A percentile compares a stretch with the other conserved stretches of the same genome.
These are phyloP conservation scores for Pheosia gnoma DNA, from an alignment of 2,888 invertebrate species.

Conservation along the genomic window DNA sequence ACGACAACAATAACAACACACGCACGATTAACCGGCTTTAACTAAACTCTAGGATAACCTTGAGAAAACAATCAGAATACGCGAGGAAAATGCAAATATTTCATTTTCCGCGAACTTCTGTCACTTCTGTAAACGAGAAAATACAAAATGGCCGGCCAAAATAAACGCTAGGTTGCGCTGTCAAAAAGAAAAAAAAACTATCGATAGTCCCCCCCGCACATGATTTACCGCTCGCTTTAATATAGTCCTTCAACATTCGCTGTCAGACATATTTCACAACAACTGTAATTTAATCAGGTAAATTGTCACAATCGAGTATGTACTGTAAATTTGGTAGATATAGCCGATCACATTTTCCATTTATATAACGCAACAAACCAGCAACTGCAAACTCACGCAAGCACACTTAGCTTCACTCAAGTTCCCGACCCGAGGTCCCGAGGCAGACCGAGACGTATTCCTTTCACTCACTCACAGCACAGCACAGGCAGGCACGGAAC, in stretches of 20 bases:
- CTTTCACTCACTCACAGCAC: constrained; percentile 59
- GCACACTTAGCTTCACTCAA: no score
- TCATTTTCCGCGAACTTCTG: constrained; percentile 65
- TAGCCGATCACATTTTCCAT: not conserved
- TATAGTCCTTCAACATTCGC: constrained; percentile 7
- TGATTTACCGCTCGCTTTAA: constrained; percentile 13
- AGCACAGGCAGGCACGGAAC: constrained; percentile 40
- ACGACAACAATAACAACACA: constrained; percentile 17
- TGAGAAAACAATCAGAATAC: constrained; percentile 31
- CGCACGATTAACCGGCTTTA: constrained; percentile 18
- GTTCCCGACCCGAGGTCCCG: constrained; percentile 11
- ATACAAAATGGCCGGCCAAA: constrained; percentile 79
- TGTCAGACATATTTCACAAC: constrained; percentile 26
- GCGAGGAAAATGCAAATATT: constrained; percentile 47
- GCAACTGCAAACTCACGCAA: constrained; percentile 32
- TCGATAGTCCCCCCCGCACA: constrained; percentile 21
- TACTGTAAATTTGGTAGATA: not conserved
- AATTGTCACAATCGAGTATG: not conserved
- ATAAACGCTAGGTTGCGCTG: constrained; percentile 42
- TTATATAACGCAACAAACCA: constrained; percentile 28
- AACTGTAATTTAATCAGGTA: constrained; percentile 46
- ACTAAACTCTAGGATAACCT: constrained; percentile 28
- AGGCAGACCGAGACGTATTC: constrained; percentile 46
- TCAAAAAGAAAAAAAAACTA: constrained; percentile 30
- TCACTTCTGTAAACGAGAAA: constrained; percentile 53